Evolutionary conservation across 2,113 vertebrate species (phyloP), one percentile per base, ranked within the genome.

Genomic region (Scatophagus argus): DNA sequence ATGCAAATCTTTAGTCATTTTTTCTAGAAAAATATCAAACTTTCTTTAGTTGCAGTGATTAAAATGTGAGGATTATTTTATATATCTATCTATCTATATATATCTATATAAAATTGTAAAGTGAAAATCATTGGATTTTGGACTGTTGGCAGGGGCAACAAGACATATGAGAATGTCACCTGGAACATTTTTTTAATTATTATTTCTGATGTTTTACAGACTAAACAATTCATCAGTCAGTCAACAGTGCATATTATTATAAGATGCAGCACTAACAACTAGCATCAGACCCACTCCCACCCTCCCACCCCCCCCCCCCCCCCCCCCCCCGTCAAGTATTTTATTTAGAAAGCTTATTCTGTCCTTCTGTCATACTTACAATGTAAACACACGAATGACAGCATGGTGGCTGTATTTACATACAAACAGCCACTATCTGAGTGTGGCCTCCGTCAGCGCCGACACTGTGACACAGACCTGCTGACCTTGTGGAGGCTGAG

Each of bases 371-470:
- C 54, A 34, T 43, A 38, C 67, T 60, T 69, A 54, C 61, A 66
- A 51, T 27, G 46, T 63, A 82, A 43, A 72, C 23, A 85, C 23
- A 59, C 60, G 77, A 38, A 65, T 49, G 65, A 61, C 8, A 0
- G 27, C 27, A 68, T 46, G 41, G 29, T 46, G 41, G 29, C 27
- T 39, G 32, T 88, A 80, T 87, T 92, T 91, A 91, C 60, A 92
- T 69, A 63, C 79, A 91, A 90, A 92, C 87, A 92, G 83, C 77
- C 63, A 54, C 39, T 25, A 81, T 60, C n/a, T 43, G 79, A 27
- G 25, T 41, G 54, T 46, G 55, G 65, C 34, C 16, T 11, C 27
- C 3, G 6, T 81, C 74, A 62, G 60, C 38, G 36, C 19, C 60
- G 68, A 32, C 21, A 64, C 62, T 41, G 32, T 14, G 23, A 80